A percentile compares a stretch with the other conserved stretches of the same genome.
These are phyloP conservation scores for Balearica regulorum DNA, from an alignment of 2,797 vertebrate species.

Conservation along the genomic window DNA sequence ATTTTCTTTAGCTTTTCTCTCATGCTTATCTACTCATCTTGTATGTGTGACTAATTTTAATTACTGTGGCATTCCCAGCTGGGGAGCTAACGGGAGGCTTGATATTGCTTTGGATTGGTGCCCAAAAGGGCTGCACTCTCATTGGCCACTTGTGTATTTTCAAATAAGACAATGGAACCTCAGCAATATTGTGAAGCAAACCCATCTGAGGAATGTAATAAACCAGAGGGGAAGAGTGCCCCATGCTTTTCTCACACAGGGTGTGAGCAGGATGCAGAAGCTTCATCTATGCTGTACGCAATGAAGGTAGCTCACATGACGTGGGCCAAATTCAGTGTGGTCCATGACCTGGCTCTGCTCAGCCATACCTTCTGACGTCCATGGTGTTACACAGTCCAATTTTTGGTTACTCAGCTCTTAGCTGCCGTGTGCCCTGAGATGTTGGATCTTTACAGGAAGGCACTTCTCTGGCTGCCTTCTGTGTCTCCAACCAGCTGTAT, in stretches of 20 bases:
- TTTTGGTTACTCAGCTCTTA: background rate
- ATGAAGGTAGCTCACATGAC: background rate
- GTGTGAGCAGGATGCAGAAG: background rate
- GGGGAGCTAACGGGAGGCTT: background rate
- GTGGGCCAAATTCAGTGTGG: background rate
- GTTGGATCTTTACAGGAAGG: background rate
- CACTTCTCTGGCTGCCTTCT: background rate
- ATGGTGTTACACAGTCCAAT: background rate
- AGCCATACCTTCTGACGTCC: background rate
- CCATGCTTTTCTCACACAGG: background rate
- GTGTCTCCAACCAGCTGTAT: background rate
- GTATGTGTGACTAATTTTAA: conserved; percentile 52
- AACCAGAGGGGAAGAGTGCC: background rate
- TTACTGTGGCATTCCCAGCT: conserved; percentile 4
- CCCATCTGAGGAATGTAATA: background rate
- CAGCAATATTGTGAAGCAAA: background rate
- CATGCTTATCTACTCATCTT: background rate
- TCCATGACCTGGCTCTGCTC: background rate
- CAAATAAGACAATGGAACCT: background rate
- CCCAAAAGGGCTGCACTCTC: background rate
- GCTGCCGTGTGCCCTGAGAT: background rate
- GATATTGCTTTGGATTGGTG: conserved; percentile 41
- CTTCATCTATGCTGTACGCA: accelerated
- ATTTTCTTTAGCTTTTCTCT: conserved; percentile 7
- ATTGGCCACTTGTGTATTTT: background rate